These are phyloP conservation scores for Hylyphantes graminicola DNA, from an alignment of 1,140 invertebrate species.

Conservation along the genomic window DNA sequence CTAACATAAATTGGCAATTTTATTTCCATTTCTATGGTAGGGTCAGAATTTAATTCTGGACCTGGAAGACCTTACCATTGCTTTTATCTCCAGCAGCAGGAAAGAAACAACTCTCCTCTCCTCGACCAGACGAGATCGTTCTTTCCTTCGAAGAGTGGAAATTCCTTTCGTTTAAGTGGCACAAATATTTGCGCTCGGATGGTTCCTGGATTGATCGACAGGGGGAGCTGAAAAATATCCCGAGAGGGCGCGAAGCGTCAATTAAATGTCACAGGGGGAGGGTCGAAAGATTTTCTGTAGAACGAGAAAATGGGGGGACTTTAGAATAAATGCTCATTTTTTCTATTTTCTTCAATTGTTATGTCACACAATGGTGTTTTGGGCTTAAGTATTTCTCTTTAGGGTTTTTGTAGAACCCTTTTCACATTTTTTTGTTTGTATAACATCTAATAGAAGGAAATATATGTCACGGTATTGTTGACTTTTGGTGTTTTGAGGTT, in stretches of 20 bases:
- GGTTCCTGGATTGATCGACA: slow-evolving; percentile 43
- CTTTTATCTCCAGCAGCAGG: slow-evolving; percentile 47
- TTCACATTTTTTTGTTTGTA: too few species aligned
- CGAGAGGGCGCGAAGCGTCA: slow-evolving; percentile 28
- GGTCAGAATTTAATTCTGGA: too few species aligned
- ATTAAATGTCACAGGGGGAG: slow-evolving; percentile 42
- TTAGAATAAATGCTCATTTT: not conserved
- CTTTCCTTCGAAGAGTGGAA: slow-evolving; percentile 27
- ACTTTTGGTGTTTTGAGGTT: too few species aligned
- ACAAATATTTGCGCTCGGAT: slow-evolving; percentile 55
- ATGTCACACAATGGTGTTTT: not conserved
- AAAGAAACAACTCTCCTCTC: slow-evolving; percentile 44
- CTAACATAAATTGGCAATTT: too few species aligned
- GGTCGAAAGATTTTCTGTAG: slow-evolving; percentile 16
- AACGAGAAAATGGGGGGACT: not conserved
- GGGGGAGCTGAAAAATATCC: slow-evolving; percentile 28
- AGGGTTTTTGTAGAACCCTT: too few species aligned
- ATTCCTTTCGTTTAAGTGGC: slow-evolving; percentile 55
- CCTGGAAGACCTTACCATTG: not conserved
- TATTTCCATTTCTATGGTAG: too few species aligned
- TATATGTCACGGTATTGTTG: too few species aligned
- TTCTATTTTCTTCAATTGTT: not conserved
- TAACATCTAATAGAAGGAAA: too few species aligned
- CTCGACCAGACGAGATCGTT: slow-evolving; percentile 14
- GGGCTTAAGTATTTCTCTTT: too few species aligned